These are phyloP conservation scores for Pempheris klunzingeri DNA, from an alignment of 2,797 vertebrate genomes.

Conservation along the genomic window DNA sequence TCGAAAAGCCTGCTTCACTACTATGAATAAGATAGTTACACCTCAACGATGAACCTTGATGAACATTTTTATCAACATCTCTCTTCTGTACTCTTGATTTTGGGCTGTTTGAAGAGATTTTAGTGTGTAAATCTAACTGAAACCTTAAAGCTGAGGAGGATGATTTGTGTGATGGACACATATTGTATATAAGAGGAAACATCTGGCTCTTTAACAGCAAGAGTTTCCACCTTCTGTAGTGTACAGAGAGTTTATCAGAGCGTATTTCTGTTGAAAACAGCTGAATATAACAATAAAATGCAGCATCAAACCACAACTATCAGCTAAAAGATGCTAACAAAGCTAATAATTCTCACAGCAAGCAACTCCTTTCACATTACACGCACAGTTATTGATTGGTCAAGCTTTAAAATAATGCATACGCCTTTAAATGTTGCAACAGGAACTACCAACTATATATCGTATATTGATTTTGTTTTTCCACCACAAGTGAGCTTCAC, in stretches of 20 bases:
- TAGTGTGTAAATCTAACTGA: background rate
- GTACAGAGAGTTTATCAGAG: background rate
- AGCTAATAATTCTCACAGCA: background rate
- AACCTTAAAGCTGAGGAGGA: background rate
- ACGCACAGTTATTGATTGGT: slow-evolving; percentile 18
- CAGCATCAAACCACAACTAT: background rate
- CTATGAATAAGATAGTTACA: too few relatives aligned
- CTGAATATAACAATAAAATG: background rate
- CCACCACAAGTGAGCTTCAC: slow-evolving; percentile 19
- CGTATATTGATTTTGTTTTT: slow-evolving; percentile 46
- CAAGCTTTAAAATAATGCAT: slow-evolving; percentile 27
- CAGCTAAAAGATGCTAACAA: background rate
- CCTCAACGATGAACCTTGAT: too few relatives aligned
- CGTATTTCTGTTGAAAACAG: background rate
- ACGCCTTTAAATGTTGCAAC: slow-evolving; percentile 21
- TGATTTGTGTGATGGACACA: background rate
- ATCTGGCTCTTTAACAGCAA: background rate
- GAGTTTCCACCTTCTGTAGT: background rate
- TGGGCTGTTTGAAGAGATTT: background rate
- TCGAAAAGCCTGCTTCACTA: too few relatives aligned
- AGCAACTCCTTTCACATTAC: background rate
- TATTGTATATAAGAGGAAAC: too few relatives aligned
- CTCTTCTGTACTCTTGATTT: background rate
- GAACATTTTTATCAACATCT: background rate
- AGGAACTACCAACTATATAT: background rate